phyloP scores from a whole-genome alignment of 2,113 vertebrate genomes.

The Amblyopsis rosae region DNA sequence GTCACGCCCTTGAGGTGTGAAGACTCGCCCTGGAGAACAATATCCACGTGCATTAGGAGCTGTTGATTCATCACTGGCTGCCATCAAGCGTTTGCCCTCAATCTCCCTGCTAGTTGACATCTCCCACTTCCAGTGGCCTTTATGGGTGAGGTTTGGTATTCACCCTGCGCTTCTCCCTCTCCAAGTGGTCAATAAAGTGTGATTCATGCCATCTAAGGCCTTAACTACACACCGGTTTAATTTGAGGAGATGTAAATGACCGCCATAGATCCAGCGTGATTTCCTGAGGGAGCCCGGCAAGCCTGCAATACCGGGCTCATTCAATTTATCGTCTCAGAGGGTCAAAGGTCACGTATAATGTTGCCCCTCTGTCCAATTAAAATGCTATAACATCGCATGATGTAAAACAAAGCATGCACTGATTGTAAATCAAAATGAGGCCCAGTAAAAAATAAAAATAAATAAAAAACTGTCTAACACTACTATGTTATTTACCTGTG shows the following conservation, averaged over 20 bases:
- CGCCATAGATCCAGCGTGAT: constrained; percentile 63
- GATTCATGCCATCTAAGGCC: constrained; percentile 60
- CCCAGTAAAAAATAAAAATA: not conserved
- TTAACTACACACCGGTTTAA: constrained; percentile 62
- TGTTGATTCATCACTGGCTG: constrained; percentile 42
- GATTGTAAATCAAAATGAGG: not conserved
- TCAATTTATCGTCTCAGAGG: constrained; percentile 57
- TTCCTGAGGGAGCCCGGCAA: constrained; percentile 62
- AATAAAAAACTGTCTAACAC: not conserved
- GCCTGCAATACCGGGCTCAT: constrained; percentile 5
- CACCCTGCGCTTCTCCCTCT: constrained; percentile 62
- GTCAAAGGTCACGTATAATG: constrained; percentile 64
- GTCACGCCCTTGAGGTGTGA: constrained; percentile 35
- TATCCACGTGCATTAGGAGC: constrained; percentile 60
- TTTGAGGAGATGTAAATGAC: constrained; percentile 71
- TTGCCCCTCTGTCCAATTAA: constrained; percentile 49
- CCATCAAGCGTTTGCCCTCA: no score
- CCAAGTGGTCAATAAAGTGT: constrained; percentile 72
- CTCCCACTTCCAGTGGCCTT: no score
- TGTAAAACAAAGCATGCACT: not conserved
- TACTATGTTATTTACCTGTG: no score
- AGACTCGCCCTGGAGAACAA: constrained; percentile 33
- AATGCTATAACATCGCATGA: constrained; percentile 48
- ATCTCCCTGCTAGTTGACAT: no score
- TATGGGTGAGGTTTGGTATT: constrained; percentile 49